Percentiles rank a stretch among this genome's conserved stretches.
Evolutionary conservation across 2,888 invertebrate species (phyloP).

Genomic region (Ophonus ardosiacus): DNA sequence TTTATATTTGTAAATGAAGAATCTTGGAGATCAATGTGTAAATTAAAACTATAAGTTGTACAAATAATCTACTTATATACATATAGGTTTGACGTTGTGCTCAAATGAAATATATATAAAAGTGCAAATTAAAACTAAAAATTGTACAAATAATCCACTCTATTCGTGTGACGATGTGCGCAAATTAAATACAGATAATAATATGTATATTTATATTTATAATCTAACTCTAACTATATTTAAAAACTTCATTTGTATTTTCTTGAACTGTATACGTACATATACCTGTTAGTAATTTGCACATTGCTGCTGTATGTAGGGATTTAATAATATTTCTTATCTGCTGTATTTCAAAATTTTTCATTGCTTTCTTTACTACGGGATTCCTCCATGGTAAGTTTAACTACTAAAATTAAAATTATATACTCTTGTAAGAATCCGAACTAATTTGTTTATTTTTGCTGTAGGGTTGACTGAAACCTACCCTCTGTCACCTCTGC

Average conservation of each 20-base stretch:
- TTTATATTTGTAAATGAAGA: too few relatives aligned
- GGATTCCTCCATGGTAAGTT: slow-evolving; percentile 83
- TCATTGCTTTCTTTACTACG: slow-evolving; percentile 81
- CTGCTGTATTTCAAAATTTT: slow-evolving; percentile 79
- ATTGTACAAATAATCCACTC: too few relatives aligned
- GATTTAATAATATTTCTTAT: slow-evolving; percentile 81
- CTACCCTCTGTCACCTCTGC: slow-evolving; percentile 83
- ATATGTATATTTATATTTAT: slow-evolving; percentile 2
- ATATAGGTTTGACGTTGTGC: neutral
- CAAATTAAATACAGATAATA: slow-evolving; percentile 27
- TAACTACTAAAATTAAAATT: neutral
- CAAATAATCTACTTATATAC: too few relatives aligned
- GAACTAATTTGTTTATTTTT: neutral
- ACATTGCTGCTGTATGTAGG: slow-evolving; percentile 66
- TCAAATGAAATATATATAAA: neutral
- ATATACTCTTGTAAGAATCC: slow-evolving; percentile 67
- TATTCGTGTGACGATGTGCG: neutral
- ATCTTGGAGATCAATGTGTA: too few relatives aligned
- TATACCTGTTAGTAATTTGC: slow-evolving; percentile 25
- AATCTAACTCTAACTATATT: too few relatives aligned
- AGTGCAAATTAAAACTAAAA: too few relatives aligned
- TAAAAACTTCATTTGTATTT: neutral
- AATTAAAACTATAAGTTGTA: too few relatives aligned
- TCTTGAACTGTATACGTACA: neutral
- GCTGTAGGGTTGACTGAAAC: slow-evolving; percentile 86